These are phyloP conservation scores for Chelmon rostratus DNA, from an alignment of 2,797 vertebrate genomes.

Conservation along the genomic window DNA sequence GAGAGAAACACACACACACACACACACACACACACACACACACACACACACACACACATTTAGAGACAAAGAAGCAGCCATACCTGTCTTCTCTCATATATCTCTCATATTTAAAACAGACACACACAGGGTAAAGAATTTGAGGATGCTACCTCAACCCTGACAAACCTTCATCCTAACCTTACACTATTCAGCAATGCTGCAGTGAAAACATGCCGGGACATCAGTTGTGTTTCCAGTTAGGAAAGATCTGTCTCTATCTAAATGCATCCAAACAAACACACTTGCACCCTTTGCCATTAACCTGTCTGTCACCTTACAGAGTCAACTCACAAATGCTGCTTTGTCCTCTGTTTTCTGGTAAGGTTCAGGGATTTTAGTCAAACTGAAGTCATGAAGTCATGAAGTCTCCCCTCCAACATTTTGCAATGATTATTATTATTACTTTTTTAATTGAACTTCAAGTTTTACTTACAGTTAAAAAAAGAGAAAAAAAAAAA, in stretches of 20 bases:
- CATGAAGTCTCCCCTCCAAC: background rate
- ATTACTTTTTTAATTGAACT: background rate
- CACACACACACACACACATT: background rate
- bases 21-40: background rate
- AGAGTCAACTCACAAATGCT: background rate
- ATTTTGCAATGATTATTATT: background rate
- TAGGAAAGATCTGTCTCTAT: background rate
- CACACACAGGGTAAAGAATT: background rate
- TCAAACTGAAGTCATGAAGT: background rate
- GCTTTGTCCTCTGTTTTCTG: background rate
- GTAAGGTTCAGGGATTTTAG: background rate
- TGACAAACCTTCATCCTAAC: background rate
- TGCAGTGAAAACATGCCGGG: background rate
- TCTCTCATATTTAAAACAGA: too few relatives aligned
- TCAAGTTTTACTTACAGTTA: background rate
- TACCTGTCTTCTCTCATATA: background rate
- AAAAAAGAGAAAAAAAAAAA: too few relatives aligned
- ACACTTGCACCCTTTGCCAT: background rate
- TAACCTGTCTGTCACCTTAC: background rate
- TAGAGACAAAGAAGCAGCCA: background rate
- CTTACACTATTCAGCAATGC: background rate
- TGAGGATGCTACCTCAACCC: background rate
- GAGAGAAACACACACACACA: background rate
- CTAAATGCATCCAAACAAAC: background rate
- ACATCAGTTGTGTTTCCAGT: background rate